phyloP scores from a whole-genome alignment of 2,113 vertebrate genomes.

The Calyptommatus sinebrachiatus region DNA sequence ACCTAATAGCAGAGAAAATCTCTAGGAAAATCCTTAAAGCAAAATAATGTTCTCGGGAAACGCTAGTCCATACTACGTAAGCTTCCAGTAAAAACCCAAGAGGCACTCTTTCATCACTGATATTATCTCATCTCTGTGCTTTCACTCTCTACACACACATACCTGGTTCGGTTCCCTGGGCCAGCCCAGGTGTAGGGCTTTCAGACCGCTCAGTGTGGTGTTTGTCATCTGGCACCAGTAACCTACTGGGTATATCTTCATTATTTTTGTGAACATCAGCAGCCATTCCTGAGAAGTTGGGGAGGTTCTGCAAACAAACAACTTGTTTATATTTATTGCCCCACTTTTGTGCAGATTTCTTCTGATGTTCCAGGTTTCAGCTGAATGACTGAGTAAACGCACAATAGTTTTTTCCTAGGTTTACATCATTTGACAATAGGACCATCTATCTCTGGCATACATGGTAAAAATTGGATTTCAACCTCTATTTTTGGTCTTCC shows the following conservation, averaged over 20 bases:
- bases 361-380: background rate
- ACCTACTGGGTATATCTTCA: slow-evolving; percentile 74
- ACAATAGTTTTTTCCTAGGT: background rate
- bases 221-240: slow-evolving; percentile 73
- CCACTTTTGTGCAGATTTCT: background rate
- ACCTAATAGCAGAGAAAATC: background rate
- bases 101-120: background rate
- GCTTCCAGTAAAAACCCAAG: background rate
- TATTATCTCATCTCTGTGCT: background rate
- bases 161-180: slow-evolving; percentile 94
- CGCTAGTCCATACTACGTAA: background rate
- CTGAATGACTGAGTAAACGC: background rate
- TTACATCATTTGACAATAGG: too few species aligned
- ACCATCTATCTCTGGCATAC: too few species aligned
- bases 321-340: background rate
- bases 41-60: background rate
- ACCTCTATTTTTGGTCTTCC: too few species aligned
- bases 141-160: slow-evolving; percentile 27
- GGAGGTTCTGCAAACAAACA: slow-evolving; percentile 31
- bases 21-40: background rate
- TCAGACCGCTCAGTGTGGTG: slow-evolving; percentile 80
- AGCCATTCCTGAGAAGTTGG: slow-evolving; percentile 72
- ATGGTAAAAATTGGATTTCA: too few species aligned
- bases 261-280: slow-evolving; percentile 76
- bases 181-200: slow-evolving; percentile 89